Conservation (phyloP, 2,113 vertebrate species). For the Falco punctatus region DNA sequence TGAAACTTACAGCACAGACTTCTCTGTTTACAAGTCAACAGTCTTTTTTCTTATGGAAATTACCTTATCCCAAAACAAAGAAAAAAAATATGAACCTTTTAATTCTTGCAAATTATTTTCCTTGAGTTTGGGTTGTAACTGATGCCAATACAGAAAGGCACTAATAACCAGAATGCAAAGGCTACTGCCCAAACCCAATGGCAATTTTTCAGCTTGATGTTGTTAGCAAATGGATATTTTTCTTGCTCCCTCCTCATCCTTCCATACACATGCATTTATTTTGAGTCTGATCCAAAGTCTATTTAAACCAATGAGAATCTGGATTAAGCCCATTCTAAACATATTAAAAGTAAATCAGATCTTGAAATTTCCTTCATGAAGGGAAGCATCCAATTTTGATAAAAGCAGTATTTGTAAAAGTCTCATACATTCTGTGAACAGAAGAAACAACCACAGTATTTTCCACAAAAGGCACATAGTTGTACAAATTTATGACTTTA, state of each 20-base stretch:
- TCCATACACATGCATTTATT: not conserved
- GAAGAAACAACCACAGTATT: not conserved
- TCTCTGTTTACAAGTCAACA: not conserved
- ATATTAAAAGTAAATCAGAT: not conserved
- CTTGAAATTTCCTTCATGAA: not conserved
- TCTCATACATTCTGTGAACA: not conserved
- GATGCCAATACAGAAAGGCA: not conserved
- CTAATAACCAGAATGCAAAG: not conserved
- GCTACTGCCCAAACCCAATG: not conserved
- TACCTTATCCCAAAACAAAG: not conserved
- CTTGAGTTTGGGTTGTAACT: not conserved
- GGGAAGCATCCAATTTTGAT: not conserved
- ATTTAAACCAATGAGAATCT: not conserved
- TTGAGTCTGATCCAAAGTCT: not conserved
- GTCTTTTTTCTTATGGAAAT: not conserved
- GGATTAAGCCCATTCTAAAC: constrained; percentile 2
- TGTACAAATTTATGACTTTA: not conserved
- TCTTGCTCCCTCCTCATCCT: not conserved
- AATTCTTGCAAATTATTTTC: not conserved
- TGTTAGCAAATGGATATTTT: not conserved
- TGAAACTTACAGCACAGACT: not conserved
- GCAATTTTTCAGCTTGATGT: not conserved
- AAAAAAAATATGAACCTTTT: not conserved
- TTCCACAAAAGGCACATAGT: not conserved
- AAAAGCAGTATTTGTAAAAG: not conserved